These are phyloP conservation scores for Montipora capricornis DNA, from an alignment of 64 coral and sea anemone genomes.

Conservation along the genomic window DNA sequence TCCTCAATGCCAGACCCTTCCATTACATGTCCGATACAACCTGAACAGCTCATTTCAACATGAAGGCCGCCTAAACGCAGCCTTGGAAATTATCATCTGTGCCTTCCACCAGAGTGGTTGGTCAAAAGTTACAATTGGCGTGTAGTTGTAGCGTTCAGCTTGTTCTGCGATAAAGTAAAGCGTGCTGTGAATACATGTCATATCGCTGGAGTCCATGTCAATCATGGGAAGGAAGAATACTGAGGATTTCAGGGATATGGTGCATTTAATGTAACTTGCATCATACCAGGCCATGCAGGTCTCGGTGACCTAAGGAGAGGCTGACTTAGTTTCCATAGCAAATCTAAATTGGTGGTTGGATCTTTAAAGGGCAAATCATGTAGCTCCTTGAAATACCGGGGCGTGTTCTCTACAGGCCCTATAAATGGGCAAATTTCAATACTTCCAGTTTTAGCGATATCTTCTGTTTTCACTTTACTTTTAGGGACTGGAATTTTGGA, in stretches of 20 bases:
- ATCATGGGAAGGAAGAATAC: constrained; percentile 56
- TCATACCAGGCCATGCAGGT: constrained; percentile 56
- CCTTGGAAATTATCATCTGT: neutral
- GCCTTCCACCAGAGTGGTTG: neutral
- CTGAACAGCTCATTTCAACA: constrained; percentile 32
- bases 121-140: constrained; percentile 11
- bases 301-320: constrained; percentile 1
- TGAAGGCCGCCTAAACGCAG: neutral
- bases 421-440: neutral
- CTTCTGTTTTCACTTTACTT: neutral
- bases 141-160: neutral
- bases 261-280: constrained; percentile 19
- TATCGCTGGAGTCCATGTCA: constrained; percentile 10
- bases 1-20: constrained; percentile 37
- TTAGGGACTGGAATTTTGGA: neutral
- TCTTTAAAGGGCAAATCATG: neutral
- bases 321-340: constrained; percentile 8
- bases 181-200: constrained; percentile 31
- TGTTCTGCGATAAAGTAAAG: constrained; percentile 17
- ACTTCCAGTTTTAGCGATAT: neutral
- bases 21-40: constrained; percentile 57
- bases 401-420: neutral
- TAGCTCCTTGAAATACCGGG: neutral
- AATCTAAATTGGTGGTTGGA: constrained; percentile 2
- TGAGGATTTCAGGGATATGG: constrained; percentile 23